Conservation (phyloP, 2,113 vertebrate genomes). For the Canis aureus region DNA sequence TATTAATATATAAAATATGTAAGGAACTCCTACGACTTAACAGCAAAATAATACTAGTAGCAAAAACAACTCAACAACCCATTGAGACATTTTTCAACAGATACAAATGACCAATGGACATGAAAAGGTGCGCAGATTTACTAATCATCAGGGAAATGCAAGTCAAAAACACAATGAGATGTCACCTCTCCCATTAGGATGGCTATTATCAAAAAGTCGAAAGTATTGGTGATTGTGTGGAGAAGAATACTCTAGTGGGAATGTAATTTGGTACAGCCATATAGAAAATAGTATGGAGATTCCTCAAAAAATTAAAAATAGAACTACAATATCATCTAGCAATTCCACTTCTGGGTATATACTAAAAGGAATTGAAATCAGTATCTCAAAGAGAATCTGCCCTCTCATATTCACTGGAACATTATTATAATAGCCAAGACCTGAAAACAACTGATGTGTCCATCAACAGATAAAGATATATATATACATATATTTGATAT, state of each 20-base stretch:
- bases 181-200: background rate
- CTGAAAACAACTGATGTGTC: background rate
- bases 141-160: background rate
- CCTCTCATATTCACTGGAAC: background rate
- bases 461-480: background rate
- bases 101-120: background rate
- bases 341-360: background rate
- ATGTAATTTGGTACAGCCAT: background rate
- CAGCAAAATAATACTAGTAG: background rate
- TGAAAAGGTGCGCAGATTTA: background rate
- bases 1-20: background rate
- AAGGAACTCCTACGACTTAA: background rate
- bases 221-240: background rate
- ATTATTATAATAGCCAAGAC: background rate
- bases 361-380: background rate
- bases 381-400: background rate
- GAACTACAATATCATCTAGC: background rate
- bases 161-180: background rate
- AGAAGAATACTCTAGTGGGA: background rate
- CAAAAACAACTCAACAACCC: background rate
- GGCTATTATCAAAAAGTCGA: background rate
- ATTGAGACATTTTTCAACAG: background rate
- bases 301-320: constrained; percentile 4
- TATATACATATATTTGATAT: background rate
- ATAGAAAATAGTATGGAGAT: background rate